Conservation (phyloP, 2,888 invertebrate genomes). For the Entomobrya multifasciata region DNA sequence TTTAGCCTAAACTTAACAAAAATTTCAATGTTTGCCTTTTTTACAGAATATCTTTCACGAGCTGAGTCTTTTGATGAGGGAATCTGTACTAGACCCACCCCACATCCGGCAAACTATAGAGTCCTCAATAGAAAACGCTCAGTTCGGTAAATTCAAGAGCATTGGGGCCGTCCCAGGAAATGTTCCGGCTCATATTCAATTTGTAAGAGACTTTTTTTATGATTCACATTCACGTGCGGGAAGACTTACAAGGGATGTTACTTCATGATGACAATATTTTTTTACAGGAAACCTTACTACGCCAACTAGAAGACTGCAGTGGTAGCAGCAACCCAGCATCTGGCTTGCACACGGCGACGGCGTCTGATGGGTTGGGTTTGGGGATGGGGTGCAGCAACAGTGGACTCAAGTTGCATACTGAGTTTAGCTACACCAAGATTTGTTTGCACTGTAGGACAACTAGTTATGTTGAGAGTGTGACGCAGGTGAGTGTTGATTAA, state of each 20-base stretch:
- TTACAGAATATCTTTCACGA: conserved; percentile 77
- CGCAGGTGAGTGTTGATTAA: conserved; percentile 72
- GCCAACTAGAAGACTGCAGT: conserved; percentile 62
- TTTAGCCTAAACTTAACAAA: too few species aligned
- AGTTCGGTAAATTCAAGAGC: conserved; percentile 63
- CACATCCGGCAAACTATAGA: conserved; percentile 73
- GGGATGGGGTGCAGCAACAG: too few species aligned
- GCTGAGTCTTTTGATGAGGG: conserved; percentile 76
- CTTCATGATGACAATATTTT: too few species aligned
- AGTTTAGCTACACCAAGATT: conserved; percentile 78
- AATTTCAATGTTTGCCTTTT: conserved; percentile 1
- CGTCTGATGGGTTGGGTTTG: conserved; percentile 29
- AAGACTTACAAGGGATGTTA: too few species aligned
- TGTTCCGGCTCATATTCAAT: conserved; percentile 63
- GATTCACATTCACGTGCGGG: too few species aligned
- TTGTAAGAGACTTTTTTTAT: conserved; percentile 53
- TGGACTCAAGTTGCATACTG: conserved; percentile 67
- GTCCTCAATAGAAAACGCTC: conserved; percentile 64
- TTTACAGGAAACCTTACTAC: conserved; percentile 68
- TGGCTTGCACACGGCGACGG: too few species aligned
- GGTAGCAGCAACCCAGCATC: too few species aligned
- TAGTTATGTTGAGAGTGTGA: conserved; percentile 75
- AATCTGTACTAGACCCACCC: conserved; percentile 76
- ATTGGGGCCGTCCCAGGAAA: conserved; percentile 55
- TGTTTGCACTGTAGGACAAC: conserved; percentile 78